phyloP scores from a whole-genome alignment of 1,140 invertebrate genomes.

The Muscidifurax raptorellus region DNA sequence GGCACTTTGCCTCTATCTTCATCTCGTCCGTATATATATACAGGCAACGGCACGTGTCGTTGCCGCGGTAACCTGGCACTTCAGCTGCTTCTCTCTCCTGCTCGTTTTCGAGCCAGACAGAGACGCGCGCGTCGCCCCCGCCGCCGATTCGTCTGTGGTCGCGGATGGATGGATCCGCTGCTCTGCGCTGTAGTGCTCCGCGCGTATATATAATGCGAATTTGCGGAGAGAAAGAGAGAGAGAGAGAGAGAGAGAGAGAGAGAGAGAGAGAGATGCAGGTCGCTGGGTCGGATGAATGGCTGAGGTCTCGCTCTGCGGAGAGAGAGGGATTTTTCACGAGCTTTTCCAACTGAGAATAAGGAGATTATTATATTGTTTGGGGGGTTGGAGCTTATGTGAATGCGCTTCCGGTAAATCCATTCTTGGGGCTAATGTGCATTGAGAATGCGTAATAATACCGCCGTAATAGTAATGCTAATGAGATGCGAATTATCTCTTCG shows the following conservation, averaged over 20 bases:
- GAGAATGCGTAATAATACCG: too few relatives aligned
- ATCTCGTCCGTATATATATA: background rate
- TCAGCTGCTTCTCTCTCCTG: background rate
- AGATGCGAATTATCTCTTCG: too few relatives aligned
- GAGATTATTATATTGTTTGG: background rate
- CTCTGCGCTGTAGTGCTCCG: background rate
- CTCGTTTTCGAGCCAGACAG: background rate
- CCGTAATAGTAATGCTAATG: too few relatives aligned
- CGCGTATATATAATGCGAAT: background rate
- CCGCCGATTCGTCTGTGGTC: background rate
- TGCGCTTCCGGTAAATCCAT: too few relatives aligned
- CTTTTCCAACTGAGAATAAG: background rate
- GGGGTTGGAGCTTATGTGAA: too few relatives aligned
- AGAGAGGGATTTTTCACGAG: background rate
- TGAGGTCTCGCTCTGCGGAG: too few relatives aligned
- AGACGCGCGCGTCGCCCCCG: background rate
- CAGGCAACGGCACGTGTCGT: slow-evolving; percentile 54
- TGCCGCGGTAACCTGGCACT: slow-evolving; percentile 57
- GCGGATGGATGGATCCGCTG: background rate
- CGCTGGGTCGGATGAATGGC: background rate
- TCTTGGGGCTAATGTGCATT: too few relatives aligned
- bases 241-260: background rate
- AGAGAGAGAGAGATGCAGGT: background rate
- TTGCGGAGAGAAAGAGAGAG: background rate
- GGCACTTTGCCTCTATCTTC: background rate